Base-by-base conservation (phyloP, 2,888 invertebrate genomes). In the Megalurothrips usitatus region DNA sequence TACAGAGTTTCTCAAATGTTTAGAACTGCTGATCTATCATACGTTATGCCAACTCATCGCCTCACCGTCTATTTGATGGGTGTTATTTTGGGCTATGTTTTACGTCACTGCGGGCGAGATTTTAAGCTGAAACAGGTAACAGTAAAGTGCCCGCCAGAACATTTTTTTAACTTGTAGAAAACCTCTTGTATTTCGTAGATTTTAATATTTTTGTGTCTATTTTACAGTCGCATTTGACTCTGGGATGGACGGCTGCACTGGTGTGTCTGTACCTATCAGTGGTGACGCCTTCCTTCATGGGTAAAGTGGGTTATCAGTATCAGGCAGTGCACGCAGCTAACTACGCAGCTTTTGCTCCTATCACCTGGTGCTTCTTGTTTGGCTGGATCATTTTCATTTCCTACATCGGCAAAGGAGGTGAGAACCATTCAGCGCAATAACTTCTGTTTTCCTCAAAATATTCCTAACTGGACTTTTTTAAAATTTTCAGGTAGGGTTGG, bases 61-160 rank as follows among this genome's bases (percentile, higher is more conserved):
- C 87, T 91, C 2, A 92, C 92, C 0, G 92, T 92, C 14, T 93
- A 93, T 84, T 90, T 92, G 78, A 91, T 92, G 88, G 93, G 92
- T 43, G 89, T 93, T 81, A 88, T 91, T 80, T 85, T 92, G 79
- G 93, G 92, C 47, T 92, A 90, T 84, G 85, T 89, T 17, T 86
- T 93, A 79, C 88, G 90, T 82, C 88, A 89, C 83, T 88, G 86
- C 83, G 87, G 88, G 6, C 86, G 84, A 79, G 85, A 86, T 82
- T 86, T 85, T 80, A 88, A 87, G 83, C 84, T 92, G 28, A 88
- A 87, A 82, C 87, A 88, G 84, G 90, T 90, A 87, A 85, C n/a
- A n/a, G n/a, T n/a, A n/a, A n/a, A n/a, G n/a, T n/a, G n/a, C n/a
- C n/a, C n/a, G n/a, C 43, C 78, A 17, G 11, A 63, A 58, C 17